Percentiles rank a stretch among this genome's conserved stretches.
These are phyloP conservation scores for Perccottus glenii DNA, from an alignment of 2,113 vertebrate species.

Conservation along the genomic window DNA sequence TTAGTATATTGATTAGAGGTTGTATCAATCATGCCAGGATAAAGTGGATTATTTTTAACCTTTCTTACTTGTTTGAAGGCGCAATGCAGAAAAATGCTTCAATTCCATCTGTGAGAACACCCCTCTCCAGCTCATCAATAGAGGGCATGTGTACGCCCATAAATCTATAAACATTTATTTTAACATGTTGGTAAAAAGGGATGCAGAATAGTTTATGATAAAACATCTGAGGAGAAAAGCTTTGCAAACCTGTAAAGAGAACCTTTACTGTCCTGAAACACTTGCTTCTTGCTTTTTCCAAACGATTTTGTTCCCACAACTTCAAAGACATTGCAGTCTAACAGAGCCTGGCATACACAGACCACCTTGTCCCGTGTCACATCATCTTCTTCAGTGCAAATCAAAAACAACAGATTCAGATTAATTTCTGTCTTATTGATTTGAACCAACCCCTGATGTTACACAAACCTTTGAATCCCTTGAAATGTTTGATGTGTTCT, in stretches of 20 bases:
- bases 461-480: constrained; percentile 54
- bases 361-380: constrained; percentile 86
- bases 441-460: neutral
- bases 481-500: constrained; percentile 81
- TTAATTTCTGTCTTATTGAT: neutral
- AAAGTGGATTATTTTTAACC: neutral
- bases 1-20: neutral
- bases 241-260: constrained; percentile 86
- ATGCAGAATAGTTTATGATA: neutral
- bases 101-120: constrained; percentile 72
- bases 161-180: constrained; percentile 74
- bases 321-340: constrained; percentile 92
- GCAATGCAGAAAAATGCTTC: constrained; percentile 47
- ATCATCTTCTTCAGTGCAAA: constrained; percentile 33
- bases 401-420: neutral
- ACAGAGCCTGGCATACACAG: constrained; percentile 88
- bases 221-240: neutral
- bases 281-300: constrained; percentile 84
- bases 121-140: constrained; percentile 70
- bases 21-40: neutral
- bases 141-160: constrained; percentile 61
- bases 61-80: constrained; percentile 40
- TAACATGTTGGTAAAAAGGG: neutral
- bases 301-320: constrained; percentile 85
- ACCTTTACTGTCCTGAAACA: constrained; percentile 89